phyloP scores from a whole-genome alignment of 2,113 vertebrate species.

The Cyprinodon brontotheroides region DNA sequence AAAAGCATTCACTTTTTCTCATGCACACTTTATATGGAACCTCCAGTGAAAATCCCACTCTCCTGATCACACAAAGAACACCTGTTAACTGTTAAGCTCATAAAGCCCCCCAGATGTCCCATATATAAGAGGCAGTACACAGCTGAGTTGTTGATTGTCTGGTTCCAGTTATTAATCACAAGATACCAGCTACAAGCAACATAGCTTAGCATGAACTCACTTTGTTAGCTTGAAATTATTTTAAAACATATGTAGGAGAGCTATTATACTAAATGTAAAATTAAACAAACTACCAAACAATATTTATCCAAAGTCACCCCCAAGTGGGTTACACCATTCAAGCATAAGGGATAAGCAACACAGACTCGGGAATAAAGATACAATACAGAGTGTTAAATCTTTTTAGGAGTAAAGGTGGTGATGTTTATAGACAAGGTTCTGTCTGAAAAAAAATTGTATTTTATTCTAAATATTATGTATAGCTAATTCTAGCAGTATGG shows the following conservation, averaged over 20 bases:
- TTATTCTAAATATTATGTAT: neutral
- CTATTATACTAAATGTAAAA: neutral
- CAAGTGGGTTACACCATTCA: neutral
- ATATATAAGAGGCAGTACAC: conserved; percentile 38
- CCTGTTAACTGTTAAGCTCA: conserved; percentile 58
- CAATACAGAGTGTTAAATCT: neutral
- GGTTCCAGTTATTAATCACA: conserved; percentile 14
- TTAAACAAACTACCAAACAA: neutral
- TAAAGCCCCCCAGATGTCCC: conserved; percentile 61
- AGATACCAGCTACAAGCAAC: neutral
- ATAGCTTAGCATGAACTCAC: neutral
- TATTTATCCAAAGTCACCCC: neutral
- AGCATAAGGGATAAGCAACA: neutral
- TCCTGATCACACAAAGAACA: conserved; percentile 57
- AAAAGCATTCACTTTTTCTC: conserved; percentile 1
- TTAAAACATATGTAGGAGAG: neutral
- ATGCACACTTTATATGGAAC: neutral
- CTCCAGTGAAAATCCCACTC: conserved; percentile 38
- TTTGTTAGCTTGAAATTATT: neutral
- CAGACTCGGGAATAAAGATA: neutral
- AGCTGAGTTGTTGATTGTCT: conserved; percentile 34
- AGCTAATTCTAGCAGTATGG: neutral
- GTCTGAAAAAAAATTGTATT: neutral
- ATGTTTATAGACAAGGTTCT: neutral
- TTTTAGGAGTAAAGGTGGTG: neutral